Evolutionary conservation across 2,113 vertebrate genomes (phyloP).

Genomic region (Apteryx owenii): DNA sequence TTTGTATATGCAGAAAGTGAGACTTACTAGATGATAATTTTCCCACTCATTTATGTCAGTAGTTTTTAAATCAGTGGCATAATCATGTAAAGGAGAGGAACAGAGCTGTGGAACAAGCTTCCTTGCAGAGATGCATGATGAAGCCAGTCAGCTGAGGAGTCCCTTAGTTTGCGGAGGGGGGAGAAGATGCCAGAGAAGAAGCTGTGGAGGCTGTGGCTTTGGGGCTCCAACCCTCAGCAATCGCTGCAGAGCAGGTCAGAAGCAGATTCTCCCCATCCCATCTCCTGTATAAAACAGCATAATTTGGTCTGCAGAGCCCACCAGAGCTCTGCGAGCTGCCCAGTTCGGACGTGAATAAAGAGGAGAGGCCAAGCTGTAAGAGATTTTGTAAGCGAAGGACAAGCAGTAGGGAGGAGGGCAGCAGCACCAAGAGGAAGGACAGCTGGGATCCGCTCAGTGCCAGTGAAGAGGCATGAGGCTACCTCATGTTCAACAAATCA

Average conservation of each 20-base stretch:
- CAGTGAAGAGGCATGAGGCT: neutral
- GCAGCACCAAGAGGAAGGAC: neutral
- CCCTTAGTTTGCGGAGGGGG: fast-evolving
- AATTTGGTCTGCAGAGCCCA: neutral
- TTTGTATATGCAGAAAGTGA: neutral
- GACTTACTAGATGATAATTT: neutral
- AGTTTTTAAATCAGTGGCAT: neutral
- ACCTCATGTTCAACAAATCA: neutral
- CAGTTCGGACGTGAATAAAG: neutral
- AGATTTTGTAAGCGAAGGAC: neutral
- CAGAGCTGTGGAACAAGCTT: neutral
- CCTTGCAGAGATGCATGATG: neutral
- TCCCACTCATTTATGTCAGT: neutral
- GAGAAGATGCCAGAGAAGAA: neutral
- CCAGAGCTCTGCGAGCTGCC: too few species aligned
- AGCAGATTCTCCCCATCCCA: neutral
- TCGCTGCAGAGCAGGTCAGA: fast-evolving
- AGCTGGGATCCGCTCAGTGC: neutral
- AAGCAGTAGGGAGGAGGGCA: neutral
- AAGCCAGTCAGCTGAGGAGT: neutral
- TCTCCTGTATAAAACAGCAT: neutral
- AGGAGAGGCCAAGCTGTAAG: neutral
- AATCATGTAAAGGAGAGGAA: neutral
- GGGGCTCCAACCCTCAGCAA: neutral
- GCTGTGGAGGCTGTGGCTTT: neutral